These are phyloP conservation scores for Diploptera punctata DNA, from an alignment of 2,888 invertebrate genomes.

Conservation along the genomic window DNA sequence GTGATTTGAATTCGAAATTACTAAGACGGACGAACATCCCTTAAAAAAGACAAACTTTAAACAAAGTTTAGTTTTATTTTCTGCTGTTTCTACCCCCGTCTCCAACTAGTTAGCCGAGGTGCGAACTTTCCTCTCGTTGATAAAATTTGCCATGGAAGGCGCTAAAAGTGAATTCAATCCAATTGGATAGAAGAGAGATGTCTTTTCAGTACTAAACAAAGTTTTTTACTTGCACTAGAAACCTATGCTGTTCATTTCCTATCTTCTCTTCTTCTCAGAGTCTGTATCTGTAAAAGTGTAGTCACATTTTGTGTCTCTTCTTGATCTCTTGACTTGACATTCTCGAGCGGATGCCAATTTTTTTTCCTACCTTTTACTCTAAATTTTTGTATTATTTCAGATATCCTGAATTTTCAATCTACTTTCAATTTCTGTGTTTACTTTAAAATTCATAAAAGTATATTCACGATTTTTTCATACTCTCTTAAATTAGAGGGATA, in stretches of 20 bases:
- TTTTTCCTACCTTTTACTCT: too few species aligned
- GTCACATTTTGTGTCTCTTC: too few species aligned
- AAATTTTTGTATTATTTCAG: too few species aligned
- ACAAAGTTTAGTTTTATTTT: neutral
- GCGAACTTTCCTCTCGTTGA: conserved; percentile 29
- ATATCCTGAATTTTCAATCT: too few species aligned
- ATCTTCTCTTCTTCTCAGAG: neutral
- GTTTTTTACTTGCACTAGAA: neutral
- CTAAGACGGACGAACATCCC: neutral
- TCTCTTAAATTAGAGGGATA: too few species aligned
- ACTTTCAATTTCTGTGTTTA: too few species aligned
- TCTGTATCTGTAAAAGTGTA: too few species aligned
- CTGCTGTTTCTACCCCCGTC: neutral
- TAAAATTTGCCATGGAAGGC: conserved; percentile 21
- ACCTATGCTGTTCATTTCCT: conserved; percentile 4
- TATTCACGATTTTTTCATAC: too few species aligned
- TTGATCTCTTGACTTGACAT: too few species aligned
- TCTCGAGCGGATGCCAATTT: too few species aligned
- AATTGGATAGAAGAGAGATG: conserved; percentile 2
- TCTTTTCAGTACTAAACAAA: neutral
- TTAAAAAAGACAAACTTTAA: conserved; percentile 1
- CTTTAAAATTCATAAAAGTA: too few species aligned
- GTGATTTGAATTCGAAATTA: conserved; percentile 14
- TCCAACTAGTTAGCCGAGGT: conserved; percentile 10
- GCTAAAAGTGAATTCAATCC: conserved; percentile 27